Conservation (phyloP, 2,113 vertebrate species). For the Hydrochoerus hydrochaeris region DNA sequence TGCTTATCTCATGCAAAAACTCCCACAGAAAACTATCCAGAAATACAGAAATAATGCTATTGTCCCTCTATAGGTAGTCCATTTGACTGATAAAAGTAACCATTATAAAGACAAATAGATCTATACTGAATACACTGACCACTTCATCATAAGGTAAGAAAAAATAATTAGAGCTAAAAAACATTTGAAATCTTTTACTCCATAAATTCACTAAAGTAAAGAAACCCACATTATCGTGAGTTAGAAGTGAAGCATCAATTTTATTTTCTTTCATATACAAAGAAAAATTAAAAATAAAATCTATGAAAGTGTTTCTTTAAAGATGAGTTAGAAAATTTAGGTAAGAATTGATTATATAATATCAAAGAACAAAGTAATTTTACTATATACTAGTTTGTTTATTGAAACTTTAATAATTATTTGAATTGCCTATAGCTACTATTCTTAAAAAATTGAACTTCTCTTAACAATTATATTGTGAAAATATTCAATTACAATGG, state of each 20-base stretch:
- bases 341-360: slow-evolving; percentile 16
- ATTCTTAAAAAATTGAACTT: slow-evolving; percentile 55
- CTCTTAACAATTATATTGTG: slow-evolving; percentile 56
- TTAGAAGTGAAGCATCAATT: neutral
- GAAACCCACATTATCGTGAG: neutral
- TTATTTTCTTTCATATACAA: neutral
- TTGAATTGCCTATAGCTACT: slow-evolving; percentile 61
- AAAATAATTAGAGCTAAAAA: neutral
- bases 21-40: neutral
- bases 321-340: neutral
- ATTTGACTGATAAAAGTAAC: neutral
- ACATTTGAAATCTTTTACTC: neutral
- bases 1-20: neutral
- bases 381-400: slow-evolving; percentile 10
- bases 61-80: neutral
- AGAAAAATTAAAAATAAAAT: neutral
- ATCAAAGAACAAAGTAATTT: slow-evolving; percentile 32
- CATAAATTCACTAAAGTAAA: neutral
- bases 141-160: neutral
- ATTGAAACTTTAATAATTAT: slow-evolving; percentile 66
- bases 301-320: neutral
- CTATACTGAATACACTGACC: neutral
- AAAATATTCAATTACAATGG: slow-evolving; percentile 48
- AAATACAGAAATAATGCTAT: neutral
- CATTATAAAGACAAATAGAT: neutral